phyloP scores from a whole-genome alignment of 92 coral and sea anemone species.

The Bergia puertoricense region DNA sequence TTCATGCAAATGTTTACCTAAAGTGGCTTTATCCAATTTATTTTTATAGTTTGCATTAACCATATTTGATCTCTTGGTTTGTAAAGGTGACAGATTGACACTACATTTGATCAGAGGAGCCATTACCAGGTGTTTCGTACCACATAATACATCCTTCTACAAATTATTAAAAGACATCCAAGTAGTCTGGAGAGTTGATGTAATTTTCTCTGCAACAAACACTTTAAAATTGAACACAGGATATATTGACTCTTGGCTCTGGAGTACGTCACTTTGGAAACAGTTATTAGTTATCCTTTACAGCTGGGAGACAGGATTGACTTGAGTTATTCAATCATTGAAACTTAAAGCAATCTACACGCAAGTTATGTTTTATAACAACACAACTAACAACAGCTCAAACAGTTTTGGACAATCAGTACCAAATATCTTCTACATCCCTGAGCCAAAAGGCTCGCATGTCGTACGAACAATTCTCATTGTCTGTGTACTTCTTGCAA shows the following conservation, averaged over 20 bases:
- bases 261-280: not conserved
- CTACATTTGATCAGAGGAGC: not conserved
- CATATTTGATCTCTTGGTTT: not conserved
- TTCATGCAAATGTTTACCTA: not conserved
- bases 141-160: not conserved
- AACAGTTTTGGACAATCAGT: not conserved
- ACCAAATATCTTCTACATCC: not conserved
- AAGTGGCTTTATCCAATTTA: not conserved
- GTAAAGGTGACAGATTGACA: not conserved
- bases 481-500: slow-evolving; percentile 14
- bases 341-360: not conserved
- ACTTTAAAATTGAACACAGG: too few relatives aligned
- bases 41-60: not conserved
- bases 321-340: not conserved
- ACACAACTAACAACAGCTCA: slow-evolving; percentile 7
- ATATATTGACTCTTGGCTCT: not conserved
- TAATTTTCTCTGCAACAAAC: not conserved
- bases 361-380: not conserved
- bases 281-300: not conserved
- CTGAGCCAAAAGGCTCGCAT: slow-evolving; percentile 15
- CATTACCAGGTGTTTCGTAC: not conserved
- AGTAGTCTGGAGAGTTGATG: not conserved
- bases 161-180: too few relatives aligned
- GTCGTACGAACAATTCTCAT: slow-evolving; percentile 19
- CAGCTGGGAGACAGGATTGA: not conserved